phyloP scores from a whole-genome alignment of 1,140 invertebrate species.

The Rhopalosiphum padi region DNA sequence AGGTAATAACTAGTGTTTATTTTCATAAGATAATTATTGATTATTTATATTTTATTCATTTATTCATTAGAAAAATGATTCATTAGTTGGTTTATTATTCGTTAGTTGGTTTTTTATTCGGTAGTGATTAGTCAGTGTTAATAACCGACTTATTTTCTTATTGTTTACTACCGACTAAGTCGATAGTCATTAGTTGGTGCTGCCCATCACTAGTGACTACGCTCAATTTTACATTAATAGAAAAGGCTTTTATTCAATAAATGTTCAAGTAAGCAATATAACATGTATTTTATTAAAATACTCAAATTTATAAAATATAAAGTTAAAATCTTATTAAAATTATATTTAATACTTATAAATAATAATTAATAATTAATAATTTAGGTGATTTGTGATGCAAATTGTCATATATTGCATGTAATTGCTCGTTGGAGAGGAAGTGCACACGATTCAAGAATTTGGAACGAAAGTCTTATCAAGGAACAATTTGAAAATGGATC shows the following conservation, averaged over 20 bases:
- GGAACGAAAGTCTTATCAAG: conserved; percentile 58
- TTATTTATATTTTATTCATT: too few species aligned
- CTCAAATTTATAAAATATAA: background rate
- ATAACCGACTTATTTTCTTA: too few species aligned
- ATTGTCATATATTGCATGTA: conserved; percentile 62
- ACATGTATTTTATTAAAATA: background rate
- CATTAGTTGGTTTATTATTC: too few species aligned
- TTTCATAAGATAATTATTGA: too few species aligned
- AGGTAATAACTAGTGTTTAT: too few species aligned
- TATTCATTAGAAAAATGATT: too few species aligned
- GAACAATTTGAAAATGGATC: background rate
- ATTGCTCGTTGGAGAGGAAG: conserved; percentile 63
- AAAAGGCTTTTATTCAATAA: background rate
- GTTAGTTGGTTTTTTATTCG: too few species aligned
- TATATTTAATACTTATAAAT: background rate
- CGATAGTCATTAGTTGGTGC: too few species aligned
- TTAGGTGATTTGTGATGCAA: conserved; percentile 60
- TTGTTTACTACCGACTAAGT: too few species aligned
- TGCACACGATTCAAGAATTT: conserved; percentile 62
- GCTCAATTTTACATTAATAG: background rate
- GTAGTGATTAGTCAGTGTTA: too few species aligned
- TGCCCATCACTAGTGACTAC: too few species aligned
- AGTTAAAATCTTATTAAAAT: background rate
- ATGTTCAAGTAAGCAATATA: background rate
- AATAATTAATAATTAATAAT: conserved; percentile 16